These are phyloP conservation scores for Neosilurus hyrtlii DNA, from an alignment of 2,797 vertebrate genomes.

Conservation along the genomic window DNA sequence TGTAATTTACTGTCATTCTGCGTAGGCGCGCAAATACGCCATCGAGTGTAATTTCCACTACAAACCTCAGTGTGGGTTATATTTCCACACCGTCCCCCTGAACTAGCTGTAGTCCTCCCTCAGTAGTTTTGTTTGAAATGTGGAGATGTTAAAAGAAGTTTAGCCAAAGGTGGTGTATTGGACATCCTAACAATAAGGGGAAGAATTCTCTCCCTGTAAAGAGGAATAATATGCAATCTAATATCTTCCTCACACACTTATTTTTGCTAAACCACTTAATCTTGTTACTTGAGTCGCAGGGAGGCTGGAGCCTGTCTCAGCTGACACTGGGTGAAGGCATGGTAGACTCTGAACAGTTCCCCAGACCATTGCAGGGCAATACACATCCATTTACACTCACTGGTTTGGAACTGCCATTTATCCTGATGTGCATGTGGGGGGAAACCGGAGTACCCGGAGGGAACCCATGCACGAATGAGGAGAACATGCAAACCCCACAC, in stretches of 20 bases:
- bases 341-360: too few species aligned
- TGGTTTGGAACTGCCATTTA: too few species aligned
- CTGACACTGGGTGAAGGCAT: too few species aligned
- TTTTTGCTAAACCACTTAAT: too few species aligned
- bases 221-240: neutral
- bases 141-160: neutral
- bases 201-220: neutral
- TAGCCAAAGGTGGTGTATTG: neutral
- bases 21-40: constrained; percentile 28
- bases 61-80: constrained; percentile 40
- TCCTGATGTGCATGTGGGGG: too few species aligned
- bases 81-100: constrained; percentile 37
- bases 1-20: constrained; percentile 46
- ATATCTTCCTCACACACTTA: neutral
- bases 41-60: constrained; percentile 49
- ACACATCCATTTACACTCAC: too few species aligned
- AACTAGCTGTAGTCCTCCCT: neutral
- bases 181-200: neutral
- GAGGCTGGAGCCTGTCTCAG: too few species aligned
- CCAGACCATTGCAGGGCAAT: too few species aligned
- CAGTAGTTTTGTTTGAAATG: neutral
- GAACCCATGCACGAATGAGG: too few species aligned
- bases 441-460: too few species aligned
- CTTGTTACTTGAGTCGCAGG: too few species aligned
- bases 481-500: too few species aligned